phyloP scores from a whole-genome alignment of 2,797 vertebrate genomes.

The Pangasius djambal region DNA sequence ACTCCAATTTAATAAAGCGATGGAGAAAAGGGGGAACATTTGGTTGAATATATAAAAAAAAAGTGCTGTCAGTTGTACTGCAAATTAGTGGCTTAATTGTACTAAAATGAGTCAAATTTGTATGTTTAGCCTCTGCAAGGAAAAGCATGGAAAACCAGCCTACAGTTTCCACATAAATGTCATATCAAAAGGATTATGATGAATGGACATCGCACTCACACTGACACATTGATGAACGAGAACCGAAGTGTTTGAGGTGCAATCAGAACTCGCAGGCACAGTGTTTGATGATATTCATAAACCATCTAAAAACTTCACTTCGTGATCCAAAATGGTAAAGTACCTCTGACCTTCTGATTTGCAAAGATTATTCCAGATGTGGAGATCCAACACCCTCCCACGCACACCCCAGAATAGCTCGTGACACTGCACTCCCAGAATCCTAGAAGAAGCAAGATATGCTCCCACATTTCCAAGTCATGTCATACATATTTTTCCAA shows the following conservation, averaged over 20 bases:
- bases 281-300: constrained; percentile 62
- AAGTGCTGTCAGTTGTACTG: constrained; percentile 11
- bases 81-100: constrained; percentile 15
- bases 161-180: constrained; percentile 60
- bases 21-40: not conserved
- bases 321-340: constrained; percentile 66
- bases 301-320: constrained; percentile 64
- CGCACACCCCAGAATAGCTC: constrained; percentile 47
- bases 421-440: constrained; percentile 54
- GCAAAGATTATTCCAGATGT: constrained; percentile 68
- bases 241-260: constrained; percentile 68
- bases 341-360: constrained; percentile 63
- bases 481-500: constrained; percentile 66
- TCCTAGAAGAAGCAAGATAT: constrained; percentile 38
- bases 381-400: constrained; percentile 48
- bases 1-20: constrained; percentile 8
- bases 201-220: constrained; percentile 66
- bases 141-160: constrained; percentile 41
- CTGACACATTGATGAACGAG: constrained; percentile 73
- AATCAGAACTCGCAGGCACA: constrained; percentile 67
- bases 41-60: constrained; percentile 3
- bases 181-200: constrained; percentile 69
- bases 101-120: constrained; percentile 31
- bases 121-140: constrained; percentile 48
- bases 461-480: constrained; percentile 54